These are phyloP conservation scores for Odontesthes bonariensis DNA, from an alignment of 2,113 vertebrate genomes.

Conservation along the genomic window DNA sequence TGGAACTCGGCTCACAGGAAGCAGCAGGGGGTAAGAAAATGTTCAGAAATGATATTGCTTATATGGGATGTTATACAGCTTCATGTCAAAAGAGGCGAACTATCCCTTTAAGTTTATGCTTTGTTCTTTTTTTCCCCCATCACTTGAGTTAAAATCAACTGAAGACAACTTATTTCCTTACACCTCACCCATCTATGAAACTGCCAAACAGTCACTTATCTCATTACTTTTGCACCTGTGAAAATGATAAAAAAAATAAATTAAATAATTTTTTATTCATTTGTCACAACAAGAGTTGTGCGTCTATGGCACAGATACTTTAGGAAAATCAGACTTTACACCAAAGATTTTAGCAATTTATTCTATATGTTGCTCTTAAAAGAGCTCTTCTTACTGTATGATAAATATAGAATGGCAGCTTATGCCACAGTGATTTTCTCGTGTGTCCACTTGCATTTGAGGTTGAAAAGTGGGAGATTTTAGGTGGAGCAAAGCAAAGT, in stretches of 20 bases:
- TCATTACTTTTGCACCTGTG: not conserved
- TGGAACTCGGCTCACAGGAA: too few species aligned
- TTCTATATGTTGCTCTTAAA: not conserved
- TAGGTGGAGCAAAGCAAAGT: conserved; percentile 25
- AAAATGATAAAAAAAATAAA: not conserved
- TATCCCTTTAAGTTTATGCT: too few species aligned
- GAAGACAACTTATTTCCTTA: not conserved
- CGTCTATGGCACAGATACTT: not conserved
- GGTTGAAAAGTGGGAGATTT: conserved; percentile 67
- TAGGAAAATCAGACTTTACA: not conserved
- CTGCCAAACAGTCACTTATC: too few species aligned
- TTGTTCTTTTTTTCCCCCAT: too few species aligned
- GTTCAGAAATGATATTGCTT: too few species aligned
- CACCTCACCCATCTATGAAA: not conserved
- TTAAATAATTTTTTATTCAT: too few species aligned
- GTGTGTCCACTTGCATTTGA: conserved; percentile 35
- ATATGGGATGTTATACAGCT: too few species aligned
- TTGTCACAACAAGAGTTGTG: too few species aligned
- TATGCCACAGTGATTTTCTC: not conserved
- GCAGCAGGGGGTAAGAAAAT: too few species aligned
- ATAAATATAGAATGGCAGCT: not conserved
- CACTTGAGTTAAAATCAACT: not conserved
- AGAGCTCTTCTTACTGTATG: not conserved
- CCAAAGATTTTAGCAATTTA: not conserved
- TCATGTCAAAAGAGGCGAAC: too few species aligned